Conservation (phyloP, 2,888 invertebrate species). For the Brenthis ino region DNA sequence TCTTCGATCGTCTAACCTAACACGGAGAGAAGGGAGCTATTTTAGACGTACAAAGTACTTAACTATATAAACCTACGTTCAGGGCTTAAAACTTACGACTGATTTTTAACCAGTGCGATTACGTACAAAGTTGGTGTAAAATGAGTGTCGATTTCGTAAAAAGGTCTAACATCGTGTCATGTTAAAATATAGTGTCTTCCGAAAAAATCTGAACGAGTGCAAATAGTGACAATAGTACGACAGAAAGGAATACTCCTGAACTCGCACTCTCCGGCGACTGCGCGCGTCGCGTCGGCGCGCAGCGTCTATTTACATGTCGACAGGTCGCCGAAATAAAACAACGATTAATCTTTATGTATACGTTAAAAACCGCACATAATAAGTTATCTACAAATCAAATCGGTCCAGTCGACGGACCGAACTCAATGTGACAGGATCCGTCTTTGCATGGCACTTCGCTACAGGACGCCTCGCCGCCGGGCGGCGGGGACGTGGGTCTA, state of each 20-base stretch:
- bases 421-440: slow-evolving; percentile 66
- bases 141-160: slow-evolving; percentile 71
- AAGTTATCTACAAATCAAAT: slow-evolving; percentile 67
- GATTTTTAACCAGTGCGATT: slow-evolving; percentile 73
- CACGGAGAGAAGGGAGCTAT: slow-evolving; percentile 77
- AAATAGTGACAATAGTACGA: slow-evolving; percentile 67
- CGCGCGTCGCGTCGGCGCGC: slow-evolving; percentile 62
- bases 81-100: slow-evolving; percentile 74
- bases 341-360: slow-evolving; percentile 61
- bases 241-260: slow-evolving; percentile 60
- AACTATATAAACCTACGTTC: slow-evolving; percentile 66
- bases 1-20: slow-evolving; percentile 74
- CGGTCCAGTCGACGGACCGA: slow-evolving; percentile 63
- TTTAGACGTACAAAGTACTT: slow-evolving; percentile 74
- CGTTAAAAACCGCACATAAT: slow-evolving; percentile 54
- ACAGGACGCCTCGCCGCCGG: slow-evolving; percentile 32
- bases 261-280: slow-evolving; percentile 52
- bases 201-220: slow-evolving; percentile 73
- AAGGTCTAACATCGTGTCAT: slow-evolving; percentile 72
- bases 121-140: slow-evolving; percentile 78
- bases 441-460: slow-evolving; percentile 61
- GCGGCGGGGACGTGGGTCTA: not conserved
- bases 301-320: slow-evolving; percentile 73
- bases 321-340: slow-evolving; percentile 76
- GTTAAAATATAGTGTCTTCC: slow-evolving; percentile 68